phyloP scores from a whole-genome alignment of 1,140 invertebrate species.

The Hypothenemus hampei region DNA sequence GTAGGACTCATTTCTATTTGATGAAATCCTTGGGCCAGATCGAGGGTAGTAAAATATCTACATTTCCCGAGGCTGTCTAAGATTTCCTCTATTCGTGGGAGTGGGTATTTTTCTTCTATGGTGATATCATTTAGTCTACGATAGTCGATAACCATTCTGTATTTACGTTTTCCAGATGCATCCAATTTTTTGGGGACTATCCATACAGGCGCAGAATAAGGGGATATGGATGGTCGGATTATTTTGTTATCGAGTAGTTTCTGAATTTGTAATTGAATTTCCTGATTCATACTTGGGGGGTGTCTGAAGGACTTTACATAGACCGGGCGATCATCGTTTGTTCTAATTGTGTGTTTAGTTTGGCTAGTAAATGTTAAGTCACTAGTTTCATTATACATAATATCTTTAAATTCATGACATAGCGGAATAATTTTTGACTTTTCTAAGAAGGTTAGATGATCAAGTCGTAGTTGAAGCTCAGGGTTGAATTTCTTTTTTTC shows the following conservation, averaged over 20 bases:
- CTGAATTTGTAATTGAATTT: slow-evolving; percentile 31
- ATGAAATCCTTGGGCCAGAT: slow-evolving; percentile 48
- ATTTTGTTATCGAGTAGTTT: slow-evolving; percentile 36
- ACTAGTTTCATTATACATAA: slow-evolving; percentile 10
- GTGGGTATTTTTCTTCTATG: slow-evolving; percentile 49
- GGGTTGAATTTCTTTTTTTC: not conserved
- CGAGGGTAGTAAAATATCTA: slow-evolving; percentile 49
- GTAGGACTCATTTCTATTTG: slow-evolving; percentile 46
- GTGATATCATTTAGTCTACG: slow-evolving; percentile 45
- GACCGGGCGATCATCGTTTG: slow-evolving; percentile 2
- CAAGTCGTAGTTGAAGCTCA: slow-evolving; percentile 1
- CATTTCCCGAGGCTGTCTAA: slow-evolving; percentile 47
- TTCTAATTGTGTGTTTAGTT: slow-evolving; percentile 14
- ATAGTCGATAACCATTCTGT: slow-evolving; percentile 45
- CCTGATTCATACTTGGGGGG: no score
- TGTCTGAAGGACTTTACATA: slow-evolving; percentile 31
- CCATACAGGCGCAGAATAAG: slow-evolving; percentile 38
- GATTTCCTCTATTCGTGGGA: slow-evolving; percentile 51
- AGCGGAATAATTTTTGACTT: slow-evolving; percentile 2
- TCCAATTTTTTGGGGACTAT: slow-evolving; percentile 44
- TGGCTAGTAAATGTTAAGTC: slow-evolving; percentile 14
- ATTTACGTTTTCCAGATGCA: slow-evolving; percentile 39
- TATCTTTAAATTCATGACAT: slow-evolving; percentile 17
- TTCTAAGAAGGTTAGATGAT: slow-evolving; percentile 9
- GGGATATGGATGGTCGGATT: slow-evolving; percentile 36